phyloP scores from a whole-genome alignment of 2,888 invertebrate genomes.

The Drosophila robusta region DNA sequence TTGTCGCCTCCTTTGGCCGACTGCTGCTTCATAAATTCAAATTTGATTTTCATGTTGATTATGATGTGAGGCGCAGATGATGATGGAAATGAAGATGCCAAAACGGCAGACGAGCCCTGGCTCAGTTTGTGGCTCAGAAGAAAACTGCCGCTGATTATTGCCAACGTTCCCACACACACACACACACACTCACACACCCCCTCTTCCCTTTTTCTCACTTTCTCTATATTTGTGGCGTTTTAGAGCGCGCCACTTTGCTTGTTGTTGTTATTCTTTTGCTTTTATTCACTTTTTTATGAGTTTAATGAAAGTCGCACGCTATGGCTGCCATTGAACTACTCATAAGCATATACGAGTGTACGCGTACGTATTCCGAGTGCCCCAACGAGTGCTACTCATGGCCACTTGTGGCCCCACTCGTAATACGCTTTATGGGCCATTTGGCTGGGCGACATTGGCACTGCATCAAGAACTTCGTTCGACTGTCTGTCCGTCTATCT shows the following conservation, averaged over 20 bases:
- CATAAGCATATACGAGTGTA: slow-evolving; percentile 19
- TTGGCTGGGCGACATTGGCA: slow-evolving; percentile 24
- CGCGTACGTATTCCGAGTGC: slow-evolving; percentile 17
- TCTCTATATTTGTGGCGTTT: not conserved
- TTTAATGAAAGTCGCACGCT: slow-evolving; percentile 55
- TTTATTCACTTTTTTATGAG: slow-evolving; percentile 55
- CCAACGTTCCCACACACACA: too few relatives aligned
- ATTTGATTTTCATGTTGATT: slow-evolving; percentile 79
- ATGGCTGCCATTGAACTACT: slow-evolving; percentile 46
- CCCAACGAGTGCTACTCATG: slow-evolving; percentile 11
- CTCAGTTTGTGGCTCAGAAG: slow-evolving; percentile 23
- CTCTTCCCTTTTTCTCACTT: not conserved
- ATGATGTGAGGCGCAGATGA: slow-evolving; percentile 73
- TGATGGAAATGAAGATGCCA: slow-evolving; percentile 75
- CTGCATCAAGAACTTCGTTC: slow-evolving; percentile 16
- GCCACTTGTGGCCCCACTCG: slow-evolving; percentile 20
- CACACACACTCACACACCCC: too few relatives aligned
- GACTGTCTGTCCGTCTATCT: slow-evolving; percentile 1
- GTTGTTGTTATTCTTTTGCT: slow-evolving; percentile 25
- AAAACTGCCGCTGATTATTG: slow-evolving; percentile 64
- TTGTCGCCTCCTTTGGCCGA: slow-evolving; percentile 18
- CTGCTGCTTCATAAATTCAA: slow-evolving; percentile 72
- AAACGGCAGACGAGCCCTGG: slow-evolving; percentile 47
- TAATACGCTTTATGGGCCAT: slow-evolving; percentile 46
- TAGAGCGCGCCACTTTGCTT: too few relatives aligned